phyloP scores from a whole-genome alignment of 2,888 invertebrate species.

The Drepana falcataria region DNA sequence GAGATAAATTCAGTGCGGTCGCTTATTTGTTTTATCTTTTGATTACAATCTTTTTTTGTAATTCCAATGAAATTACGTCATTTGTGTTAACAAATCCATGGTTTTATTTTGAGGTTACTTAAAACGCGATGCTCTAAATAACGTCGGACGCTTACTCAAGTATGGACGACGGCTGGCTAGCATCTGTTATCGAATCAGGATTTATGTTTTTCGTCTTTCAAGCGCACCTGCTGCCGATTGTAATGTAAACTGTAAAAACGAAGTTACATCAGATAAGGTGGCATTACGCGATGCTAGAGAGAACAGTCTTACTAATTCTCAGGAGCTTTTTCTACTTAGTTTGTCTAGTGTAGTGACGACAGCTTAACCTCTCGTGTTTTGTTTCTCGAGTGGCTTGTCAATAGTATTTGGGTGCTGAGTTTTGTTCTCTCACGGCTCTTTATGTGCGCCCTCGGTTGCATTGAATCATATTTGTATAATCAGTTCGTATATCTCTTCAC shows the following conservation, averaged over 20 bases:
- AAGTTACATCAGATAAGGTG: conserved; percentile 16
- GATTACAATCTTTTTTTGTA: conserved; percentile 32
- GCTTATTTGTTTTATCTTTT: conserved; percentile 56
- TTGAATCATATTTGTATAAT: conserved; percentile 23
- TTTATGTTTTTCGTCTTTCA: conserved; percentile 71
- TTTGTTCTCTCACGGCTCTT: conserved; percentile 53
- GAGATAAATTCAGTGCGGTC: conserved; percentile 50
- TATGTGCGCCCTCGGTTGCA: conserved; percentile 39
- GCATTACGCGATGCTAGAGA: conserved; percentile 22
- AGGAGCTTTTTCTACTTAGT: conserved; percentile 47
- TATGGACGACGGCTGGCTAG: conserved; percentile 56
- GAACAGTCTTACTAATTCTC: conserved; percentile 30
- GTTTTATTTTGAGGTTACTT: conserved; percentile 54
- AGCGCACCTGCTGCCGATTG: conserved; percentile 62
- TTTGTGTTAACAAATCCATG: conserved; percentile 25
- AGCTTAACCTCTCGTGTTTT: conserved; percentile 35
- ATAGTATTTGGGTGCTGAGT: conserved; percentile 49
- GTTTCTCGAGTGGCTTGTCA: conserved; percentile 53
- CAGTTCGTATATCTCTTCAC: no score
- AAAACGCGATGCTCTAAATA: conserved; percentile 54
- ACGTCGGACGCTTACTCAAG: conserved; percentile 49
- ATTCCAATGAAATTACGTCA: conserved; percentile 28
- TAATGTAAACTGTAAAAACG: conserved; percentile 40
- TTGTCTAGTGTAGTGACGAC: conserved; percentile 54
- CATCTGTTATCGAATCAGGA: conserved; percentile 70